phyloP scores from a whole-genome alignment of 2,113 vertebrate species.

The Coracopsis vasa region DNA sequence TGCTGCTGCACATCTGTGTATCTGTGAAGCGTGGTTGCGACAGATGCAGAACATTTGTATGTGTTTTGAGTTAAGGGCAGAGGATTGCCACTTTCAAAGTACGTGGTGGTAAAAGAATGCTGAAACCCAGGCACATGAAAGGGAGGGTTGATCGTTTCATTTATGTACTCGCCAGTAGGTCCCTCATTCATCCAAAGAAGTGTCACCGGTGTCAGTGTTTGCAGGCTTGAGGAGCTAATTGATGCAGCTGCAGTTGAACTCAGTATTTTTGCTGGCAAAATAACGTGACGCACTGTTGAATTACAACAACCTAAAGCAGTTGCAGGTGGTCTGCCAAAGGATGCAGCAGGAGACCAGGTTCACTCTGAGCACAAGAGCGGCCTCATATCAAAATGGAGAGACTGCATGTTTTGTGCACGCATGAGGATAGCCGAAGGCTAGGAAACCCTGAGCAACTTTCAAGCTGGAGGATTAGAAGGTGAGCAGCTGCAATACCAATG shows the following conservation, averaged over 20 bases:
- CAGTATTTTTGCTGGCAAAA: slow-evolving; percentile 63
- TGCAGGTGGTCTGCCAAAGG: slow-evolving; percentile 56
- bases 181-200: slow-evolving; percentile 58
- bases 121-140: slow-evolving; percentile 57
- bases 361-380: neutral
- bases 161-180: slow-evolving; percentile 66
- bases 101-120: slow-evolving; percentile 46
- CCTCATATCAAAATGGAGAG: neutral
- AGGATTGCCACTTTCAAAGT: slow-evolving; percentile 35
- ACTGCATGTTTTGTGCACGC: neutral
- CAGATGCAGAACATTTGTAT: slow-evolving; percentile 54
- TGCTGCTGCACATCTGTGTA: slow-evolving; percentile 9
- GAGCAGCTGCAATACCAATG: neutral
- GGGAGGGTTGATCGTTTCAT: slow-evolving; percentile 55
- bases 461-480: neutral
- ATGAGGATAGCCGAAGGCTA: neutral
- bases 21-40: neutral
- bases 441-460: neutral
- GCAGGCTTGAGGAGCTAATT: slow-evolving; percentile 61
- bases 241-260: slow-evolving; percentile 68
- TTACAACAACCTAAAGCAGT: neutral
- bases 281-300: neutral
- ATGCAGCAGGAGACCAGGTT: slow-evolving; percentile 30
- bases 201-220: slow-evolving; percentile 52
- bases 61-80: slow-evolving; percentile 41